phyloP scores from a whole-genome alignment of 2,113 vertebrate species.

The Actenoides lindsayi region DNA sequence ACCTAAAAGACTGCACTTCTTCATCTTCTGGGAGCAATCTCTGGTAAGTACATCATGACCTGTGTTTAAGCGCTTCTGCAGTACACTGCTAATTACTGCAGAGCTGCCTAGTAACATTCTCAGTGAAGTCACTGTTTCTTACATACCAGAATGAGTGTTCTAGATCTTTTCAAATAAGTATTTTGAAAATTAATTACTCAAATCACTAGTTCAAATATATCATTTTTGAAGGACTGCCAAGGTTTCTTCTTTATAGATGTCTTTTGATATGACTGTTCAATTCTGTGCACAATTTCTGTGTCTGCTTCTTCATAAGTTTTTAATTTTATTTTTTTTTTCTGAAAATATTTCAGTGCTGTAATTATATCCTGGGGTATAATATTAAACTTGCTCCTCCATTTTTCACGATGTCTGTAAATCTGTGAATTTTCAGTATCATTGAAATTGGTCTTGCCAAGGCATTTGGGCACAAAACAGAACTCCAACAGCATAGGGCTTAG shows the following conservation, averaged over 20 bases:
- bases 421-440: slow-evolving; percentile 44
- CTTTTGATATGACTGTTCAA: not conserved
- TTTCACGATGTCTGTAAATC: slow-evolving; percentile 19
- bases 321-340: not conserved
- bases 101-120: not conserved
- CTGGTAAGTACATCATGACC: not conserved
- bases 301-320: not conserved
- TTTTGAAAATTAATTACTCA: not conserved
- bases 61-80: not conserved
- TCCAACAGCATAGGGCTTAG: not conserved
- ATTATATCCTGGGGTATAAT: not conserved
- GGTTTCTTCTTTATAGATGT: not conserved
- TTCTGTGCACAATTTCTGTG: not conserved
- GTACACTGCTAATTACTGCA: not conserved
- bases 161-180: not conserved
- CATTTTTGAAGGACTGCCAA: not conserved
- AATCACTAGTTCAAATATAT: not conserved
- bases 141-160: not conserved
- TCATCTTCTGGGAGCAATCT: not conserved
- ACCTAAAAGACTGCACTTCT: not conserved
- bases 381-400: slow-evolving; percentile 23
- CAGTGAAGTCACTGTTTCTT: not conserved
- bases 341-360: not conserved
- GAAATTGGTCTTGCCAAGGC: not conserved
- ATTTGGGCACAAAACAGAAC: not conserved